These are phyloP conservation scores for Cerceris rybyensis DNA, from an alignment of 2,888 invertebrate species.

Conservation along the genomic window DNA sequence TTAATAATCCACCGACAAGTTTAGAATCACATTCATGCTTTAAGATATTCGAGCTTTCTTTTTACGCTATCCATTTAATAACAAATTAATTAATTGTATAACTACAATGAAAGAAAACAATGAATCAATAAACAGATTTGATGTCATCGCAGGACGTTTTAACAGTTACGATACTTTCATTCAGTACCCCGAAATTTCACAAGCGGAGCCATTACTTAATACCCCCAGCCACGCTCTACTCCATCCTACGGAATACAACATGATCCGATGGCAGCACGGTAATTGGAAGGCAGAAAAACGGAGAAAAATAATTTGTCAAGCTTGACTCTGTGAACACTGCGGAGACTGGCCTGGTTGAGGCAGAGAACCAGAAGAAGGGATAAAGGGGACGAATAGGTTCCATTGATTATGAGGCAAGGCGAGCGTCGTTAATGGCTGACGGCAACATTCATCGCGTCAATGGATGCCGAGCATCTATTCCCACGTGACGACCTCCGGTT, in stretches of 20 bases:
- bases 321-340: constrained; percentile 54
- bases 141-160: constrained; percentile 28
- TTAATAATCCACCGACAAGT: no score
- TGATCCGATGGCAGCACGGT: constrained; percentile 58
- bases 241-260: constrained; percentile 43
- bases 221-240: constrained; percentile 28
- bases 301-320: constrained; percentile 73
- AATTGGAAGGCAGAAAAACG: constrained; percentile 65
- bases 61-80: no score
- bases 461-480: constrained; percentile 73
- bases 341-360: constrained; percentile 38
- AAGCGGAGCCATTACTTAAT: constrained; percentile 43
- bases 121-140: constrained; percentile 39
- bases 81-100: constrained; percentile 26
- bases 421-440: constrained; percentile 76
- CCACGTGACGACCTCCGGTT: constrained; percentile 70
- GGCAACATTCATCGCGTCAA: constrained; percentile 77
- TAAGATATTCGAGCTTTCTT: no score
- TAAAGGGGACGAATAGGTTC: constrained; percentile 67
- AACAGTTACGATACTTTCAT: constrained; percentile 26
- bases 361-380: not conserved
- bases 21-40: no score
- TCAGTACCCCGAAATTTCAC: constrained; percentile 29
- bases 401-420: constrained; percentile 77
- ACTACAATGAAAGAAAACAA: no score